phyloP scores from a whole-genome alignment of 1,140 invertebrate genomes.

The Drosophila pallidifrons region DNA sequence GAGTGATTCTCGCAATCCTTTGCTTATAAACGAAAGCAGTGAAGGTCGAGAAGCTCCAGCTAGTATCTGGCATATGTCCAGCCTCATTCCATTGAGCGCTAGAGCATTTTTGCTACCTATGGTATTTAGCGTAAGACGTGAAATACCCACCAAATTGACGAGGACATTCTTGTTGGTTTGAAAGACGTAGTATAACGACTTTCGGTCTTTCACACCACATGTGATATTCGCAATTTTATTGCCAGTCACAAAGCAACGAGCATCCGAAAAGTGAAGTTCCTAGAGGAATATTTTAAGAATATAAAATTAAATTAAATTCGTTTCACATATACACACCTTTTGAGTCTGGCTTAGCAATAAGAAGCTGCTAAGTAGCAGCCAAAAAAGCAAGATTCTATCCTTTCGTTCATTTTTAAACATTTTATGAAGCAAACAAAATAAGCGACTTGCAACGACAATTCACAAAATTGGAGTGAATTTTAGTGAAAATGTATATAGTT shows the following conservation, averaged over 20 bases:
- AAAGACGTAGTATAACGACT: neutral
- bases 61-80: slow-evolving; percentile 14
- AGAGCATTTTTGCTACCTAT: neutral
- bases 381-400: neutral
- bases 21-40: neutral
- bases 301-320: too few relatives aligned
- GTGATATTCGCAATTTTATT: neutral
- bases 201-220: neutral
- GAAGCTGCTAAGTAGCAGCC: neutral
- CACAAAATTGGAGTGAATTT: neutral
- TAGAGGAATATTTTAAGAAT: too few relatives aligned
- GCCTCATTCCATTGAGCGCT: neutral
- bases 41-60: neutral
- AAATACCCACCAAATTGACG: neutral
- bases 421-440: neutral
- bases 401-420: neutral
- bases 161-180: neutral
- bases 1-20: neutral
- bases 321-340: neutral
- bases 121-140: neutral
- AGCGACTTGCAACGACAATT: neutral
- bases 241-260: neutral
- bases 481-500: neutral
- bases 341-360: neutral
- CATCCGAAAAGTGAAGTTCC: neutral